phyloP scores from a whole-genome alignment of 2,888 invertebrate genomes.

The Odontothrips loti region DNA sequence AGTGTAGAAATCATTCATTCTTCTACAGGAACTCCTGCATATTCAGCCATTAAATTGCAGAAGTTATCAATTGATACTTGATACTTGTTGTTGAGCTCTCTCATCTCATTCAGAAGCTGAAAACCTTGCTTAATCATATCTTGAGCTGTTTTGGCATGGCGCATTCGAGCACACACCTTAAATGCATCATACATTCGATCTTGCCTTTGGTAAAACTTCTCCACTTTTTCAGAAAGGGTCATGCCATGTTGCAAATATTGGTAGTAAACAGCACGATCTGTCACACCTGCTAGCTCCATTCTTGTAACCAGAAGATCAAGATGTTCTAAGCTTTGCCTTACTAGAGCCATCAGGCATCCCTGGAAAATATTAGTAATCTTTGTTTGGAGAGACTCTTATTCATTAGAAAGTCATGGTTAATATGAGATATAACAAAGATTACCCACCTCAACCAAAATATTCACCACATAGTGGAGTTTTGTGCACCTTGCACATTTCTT shows the following conservation, averaged over 20 bases:
- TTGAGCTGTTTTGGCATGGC: constrained; percentile 6
- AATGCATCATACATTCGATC: constrained; percentile 10
- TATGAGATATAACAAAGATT: background rate
- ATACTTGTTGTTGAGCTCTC: constrained; percentile 12
- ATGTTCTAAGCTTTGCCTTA: constrained; percentile 6
- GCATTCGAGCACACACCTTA: constrained; percentile 12
- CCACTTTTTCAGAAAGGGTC: background rate
- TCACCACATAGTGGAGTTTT: background rate
- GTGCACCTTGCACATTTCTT: constrained; percentile 1
- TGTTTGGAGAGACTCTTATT: background rate
- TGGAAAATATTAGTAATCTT: background rate
- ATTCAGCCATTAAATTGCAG: background rate
- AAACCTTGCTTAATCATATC: background rate
- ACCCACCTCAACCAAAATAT: constrained; percentile 2
- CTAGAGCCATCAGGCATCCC: background rate
- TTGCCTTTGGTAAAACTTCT: background rate
- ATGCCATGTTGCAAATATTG: constrained; percentile 9
- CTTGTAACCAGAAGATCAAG: background rate
- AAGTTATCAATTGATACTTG: constrained; percentile 12
- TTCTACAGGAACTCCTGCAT: background rate
- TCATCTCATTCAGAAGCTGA: constrained; percentile 13
- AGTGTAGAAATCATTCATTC: background rate
- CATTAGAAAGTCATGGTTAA: background rate
- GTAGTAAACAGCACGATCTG: background rate
- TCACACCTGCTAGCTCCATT: constrained; percentile 8